These are phyloP conservation scores for Isurus oxyrinchus DNA, from an alignment of 2,113 vertebrate genomes.

Conservation along the genomic window DNA sequence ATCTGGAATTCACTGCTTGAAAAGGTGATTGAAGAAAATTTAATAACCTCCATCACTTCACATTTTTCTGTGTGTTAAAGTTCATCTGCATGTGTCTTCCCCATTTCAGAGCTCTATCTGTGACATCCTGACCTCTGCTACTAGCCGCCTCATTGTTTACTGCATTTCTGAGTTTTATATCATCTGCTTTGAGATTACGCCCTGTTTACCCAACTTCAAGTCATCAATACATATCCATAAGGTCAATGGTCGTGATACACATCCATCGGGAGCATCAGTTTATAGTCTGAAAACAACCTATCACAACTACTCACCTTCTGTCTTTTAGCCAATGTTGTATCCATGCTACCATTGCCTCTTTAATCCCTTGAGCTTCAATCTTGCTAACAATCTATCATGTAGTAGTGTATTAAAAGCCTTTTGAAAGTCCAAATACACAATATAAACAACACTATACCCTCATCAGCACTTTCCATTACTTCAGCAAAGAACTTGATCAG, in stretches of 20 bases:
- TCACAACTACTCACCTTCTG: neutral
- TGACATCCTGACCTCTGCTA: too few species aligned
- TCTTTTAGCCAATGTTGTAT: neutral
- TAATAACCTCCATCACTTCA: too few species aligned
- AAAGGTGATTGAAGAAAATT: too few species aligned
- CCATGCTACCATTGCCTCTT: neutral
- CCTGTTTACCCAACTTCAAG: too few species aligned
- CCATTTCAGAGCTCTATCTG: too few species aligned
- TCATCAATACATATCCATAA: too few species aligned
- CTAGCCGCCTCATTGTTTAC: too few species aligned
- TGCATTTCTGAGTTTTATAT: too few species aligned
- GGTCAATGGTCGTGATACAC: neutral
- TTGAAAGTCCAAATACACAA: neutral
- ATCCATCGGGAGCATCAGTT: neutral
- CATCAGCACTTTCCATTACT: neutral
- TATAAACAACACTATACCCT: neutral
- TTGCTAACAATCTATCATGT: neutral
- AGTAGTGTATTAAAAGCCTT: neutral
- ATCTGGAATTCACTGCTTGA: too few species aligned
- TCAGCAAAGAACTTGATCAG: neutral
- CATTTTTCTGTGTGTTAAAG: too few species aligned
- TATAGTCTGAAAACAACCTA: neutral
- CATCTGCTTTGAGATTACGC: too few species aligned
- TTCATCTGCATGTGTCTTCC: too few species aligned
- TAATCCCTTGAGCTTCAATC: neutral